Percentiles rank a stretch among this genome's conserved stretches.
These are phyloP conservation scores for Habropoda laboriosa DNA, from an alignment of 1,140 invertebrate species.

Conservation along the genomic window DNA sequence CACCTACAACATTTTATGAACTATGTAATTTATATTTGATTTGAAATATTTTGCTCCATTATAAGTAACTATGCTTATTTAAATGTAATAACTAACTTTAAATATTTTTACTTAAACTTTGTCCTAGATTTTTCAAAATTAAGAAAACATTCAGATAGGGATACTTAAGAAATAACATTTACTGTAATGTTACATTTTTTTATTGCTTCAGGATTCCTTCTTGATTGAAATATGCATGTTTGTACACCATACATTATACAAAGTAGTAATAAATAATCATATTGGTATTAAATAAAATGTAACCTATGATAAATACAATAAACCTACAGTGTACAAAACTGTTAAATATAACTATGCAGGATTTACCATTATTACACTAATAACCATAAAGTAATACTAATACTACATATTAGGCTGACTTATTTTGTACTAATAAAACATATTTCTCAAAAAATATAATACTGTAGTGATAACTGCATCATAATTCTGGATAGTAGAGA, in stretches of 20 bases:
- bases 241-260: slow-evolving; percentile 50
- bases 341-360: slow-evolving; percentile 3
- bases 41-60: no score
- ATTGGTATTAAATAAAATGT: slow-evolving; percentile 54
- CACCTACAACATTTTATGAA: background rate
- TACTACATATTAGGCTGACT: slow-evolving; percentile 10
- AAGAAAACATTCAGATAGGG: background rate
- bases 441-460: slow-evolving; percentile 35
- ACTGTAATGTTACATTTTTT: slow-evolving; percentile 13
- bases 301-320: slow-evolving; percentile 30
- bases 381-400: slow-evolving; percentile 1
- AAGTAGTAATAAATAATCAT: slow-evolving; percentile 59
- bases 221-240: slow-evolving; percentile 39
- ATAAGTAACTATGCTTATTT: no score
- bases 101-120: background rate
- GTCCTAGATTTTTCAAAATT: background rate
- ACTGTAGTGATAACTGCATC: slow-evolving; percentile 14
- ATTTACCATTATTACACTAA: background rate
- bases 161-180: background rate
- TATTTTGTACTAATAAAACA: slow-evolving; percentile 24
- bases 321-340: slow-evolving; percentile 13
- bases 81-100: no score
- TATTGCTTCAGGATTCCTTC: slow-evolving; percentile 39
- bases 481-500: slow-evolving; percentile 9
- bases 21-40: background rate